These are phyloP conservation scores for Tridacna gigas DNA, from an alignment of 2,888 invertebrate species.

Conservation along the genomic window DNA sequence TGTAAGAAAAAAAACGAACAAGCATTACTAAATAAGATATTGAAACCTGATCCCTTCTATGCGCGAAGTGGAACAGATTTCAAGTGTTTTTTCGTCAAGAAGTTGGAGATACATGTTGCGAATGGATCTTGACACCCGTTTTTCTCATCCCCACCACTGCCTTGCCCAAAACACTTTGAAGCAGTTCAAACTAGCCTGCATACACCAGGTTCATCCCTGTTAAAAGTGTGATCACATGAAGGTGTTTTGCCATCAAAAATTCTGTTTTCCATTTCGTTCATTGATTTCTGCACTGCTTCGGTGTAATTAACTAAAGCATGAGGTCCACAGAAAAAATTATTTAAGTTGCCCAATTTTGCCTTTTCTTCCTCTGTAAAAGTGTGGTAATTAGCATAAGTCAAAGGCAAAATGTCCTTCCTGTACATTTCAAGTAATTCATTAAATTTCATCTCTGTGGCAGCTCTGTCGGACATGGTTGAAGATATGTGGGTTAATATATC, in stretches of 20 bases:
- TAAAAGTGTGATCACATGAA: constrained; percentile 7
- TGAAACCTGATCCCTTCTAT: constrained; percentile 18
- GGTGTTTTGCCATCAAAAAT: not conserved
- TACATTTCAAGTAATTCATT: constrained; percentile 27
- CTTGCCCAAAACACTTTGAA: constrained; percentile 27
- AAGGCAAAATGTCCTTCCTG: constrained; percentile 25
- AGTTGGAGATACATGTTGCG: constrained; percentile 4
- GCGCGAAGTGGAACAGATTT: constrained; percentile 15
- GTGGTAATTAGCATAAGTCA: constrained; percentile 10
- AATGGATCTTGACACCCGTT: constrained; percentile 27
- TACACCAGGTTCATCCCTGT: constrained; percentile 16
- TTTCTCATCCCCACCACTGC: not conserved
- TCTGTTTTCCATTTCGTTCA: not conserved
- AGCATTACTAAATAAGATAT: constrained; percentile 27
- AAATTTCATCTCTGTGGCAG: constrained; percentile 40
- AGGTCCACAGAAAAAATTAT: constrained; percentile 42
- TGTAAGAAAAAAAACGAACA: constrained; percentile 44
- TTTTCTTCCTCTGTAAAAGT: constrained; percentile 27
- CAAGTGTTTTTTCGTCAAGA: constrained; percentile 12
- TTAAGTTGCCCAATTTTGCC: not conserved
- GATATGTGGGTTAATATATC: constrained; percentile 26
- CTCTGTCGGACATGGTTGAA: constrained; percentile 50
- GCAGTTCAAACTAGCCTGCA: constrained; percentile 27
- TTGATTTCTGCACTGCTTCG: constrained; percentile 14
- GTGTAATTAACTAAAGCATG: constrained; percentile 40